Conservation (phyloP, 2,113 vertebrate species). For the Cavia porcellus region DNA sequence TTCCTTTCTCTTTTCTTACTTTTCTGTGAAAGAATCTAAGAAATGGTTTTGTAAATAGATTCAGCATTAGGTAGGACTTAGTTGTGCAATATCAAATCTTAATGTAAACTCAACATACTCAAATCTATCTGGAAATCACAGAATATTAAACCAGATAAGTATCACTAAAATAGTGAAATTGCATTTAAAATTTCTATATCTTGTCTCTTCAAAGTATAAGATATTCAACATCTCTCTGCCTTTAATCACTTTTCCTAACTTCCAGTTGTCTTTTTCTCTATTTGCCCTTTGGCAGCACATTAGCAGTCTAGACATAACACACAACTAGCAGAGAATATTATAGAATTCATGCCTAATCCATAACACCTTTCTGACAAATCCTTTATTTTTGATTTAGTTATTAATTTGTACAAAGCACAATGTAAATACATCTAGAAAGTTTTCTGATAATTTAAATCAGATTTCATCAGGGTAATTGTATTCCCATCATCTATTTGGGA, state of each 20-base stretch:
- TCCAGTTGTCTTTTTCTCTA: neutral
- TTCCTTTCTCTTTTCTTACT: neutral
- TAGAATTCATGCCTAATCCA: no score
- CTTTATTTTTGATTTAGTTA: constrained; percentile 65
- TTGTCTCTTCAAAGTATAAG: constrained; percentile 1
- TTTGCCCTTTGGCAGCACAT: neutral
- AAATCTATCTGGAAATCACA: neutral
- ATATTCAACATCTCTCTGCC: neutral
- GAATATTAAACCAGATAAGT: neutral
- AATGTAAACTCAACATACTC: neutral
- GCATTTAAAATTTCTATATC: neutral
- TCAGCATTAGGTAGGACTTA: neutral
- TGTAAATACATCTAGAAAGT: constrained; percentile 74
- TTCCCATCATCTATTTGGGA: constrained; percentile 69
- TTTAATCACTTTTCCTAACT: neutral
- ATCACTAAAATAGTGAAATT: neutral
- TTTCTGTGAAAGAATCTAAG: neutral
- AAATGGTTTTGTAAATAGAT: neutral
- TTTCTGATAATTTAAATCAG: constrained; percentile 72
- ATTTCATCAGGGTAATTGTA: constrained; percentile 72
- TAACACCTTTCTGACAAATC: constrained; percentile 22
- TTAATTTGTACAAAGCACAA: constrained; percentile 68
- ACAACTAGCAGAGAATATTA: neutral
- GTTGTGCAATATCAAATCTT: neutral
- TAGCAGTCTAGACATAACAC: neutral